Evolutionary conservation across 1,140 invertebrate species (phyloP), one percentile per base, ranked within the genome.

Genomic region (Monochamus saltuarius): DNA sequence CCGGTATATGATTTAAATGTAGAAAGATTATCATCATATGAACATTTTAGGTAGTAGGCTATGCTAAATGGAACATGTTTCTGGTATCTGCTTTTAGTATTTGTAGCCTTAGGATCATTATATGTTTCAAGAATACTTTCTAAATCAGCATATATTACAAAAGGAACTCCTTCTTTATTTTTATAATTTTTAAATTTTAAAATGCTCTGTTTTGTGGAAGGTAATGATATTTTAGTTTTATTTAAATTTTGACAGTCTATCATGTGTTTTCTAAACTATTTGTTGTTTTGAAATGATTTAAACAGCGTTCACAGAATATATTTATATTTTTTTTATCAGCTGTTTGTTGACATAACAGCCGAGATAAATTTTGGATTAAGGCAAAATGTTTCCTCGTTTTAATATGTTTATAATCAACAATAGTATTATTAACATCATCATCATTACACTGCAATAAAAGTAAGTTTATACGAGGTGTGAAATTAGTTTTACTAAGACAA

Each of bases 101-200:
- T 19, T 42, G 52, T 16, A 8, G 22, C 10, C n/a, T 19, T 19
- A 13, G n/a, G 4, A 55, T 55, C 52, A 17, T 40, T 13, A 55
- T 14, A 39, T 38, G 56, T 38, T 52, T 62, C 40, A n/a, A 69
- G 54, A 8, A 73, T 34, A 54, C 65, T 67, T 66, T 76, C 70
- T 35, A 75, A 65, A 65, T 76, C 69, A 7, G 68, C 71, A 57
- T 76, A 75, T 52, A 75, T 66, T 17, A 69, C 60, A 58, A 76
- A 71, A 29, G 67, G 66, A 52, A 70, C 57, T 47, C 56, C 45
- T 63, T 68, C 56, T 63, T 56, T 45, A 13, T 56, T 45, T 56
- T 56, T 56, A 35, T 11, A 56, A n/a, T 46, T 35, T 46, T 13
- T 13, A 56, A 56, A 56, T 56, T 7, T 39, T 13, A 55, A 40